phyloP scores from a whole-genome alignment of 2,888 invertebrate species.

The Capitulum mitella region DNA sequence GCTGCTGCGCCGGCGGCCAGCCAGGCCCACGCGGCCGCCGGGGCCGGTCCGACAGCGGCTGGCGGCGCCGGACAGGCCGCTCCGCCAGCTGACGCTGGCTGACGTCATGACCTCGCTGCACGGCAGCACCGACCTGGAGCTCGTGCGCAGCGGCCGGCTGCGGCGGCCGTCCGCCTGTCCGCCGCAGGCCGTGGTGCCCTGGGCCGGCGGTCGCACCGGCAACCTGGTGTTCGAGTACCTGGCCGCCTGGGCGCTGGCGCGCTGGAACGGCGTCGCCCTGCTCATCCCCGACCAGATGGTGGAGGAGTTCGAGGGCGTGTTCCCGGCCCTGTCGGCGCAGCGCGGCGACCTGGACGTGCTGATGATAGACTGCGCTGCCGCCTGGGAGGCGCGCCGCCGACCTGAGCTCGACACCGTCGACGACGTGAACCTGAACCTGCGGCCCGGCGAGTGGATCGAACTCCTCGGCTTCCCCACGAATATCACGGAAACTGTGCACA shows the following conservation, averaged over 20 bases:
- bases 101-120: not conserved
- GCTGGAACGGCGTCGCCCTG: not conserved
- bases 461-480: not conserved
- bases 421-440: not conserved
- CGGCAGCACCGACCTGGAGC: constrained; percentile 9
- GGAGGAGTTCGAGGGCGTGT: not conserved
- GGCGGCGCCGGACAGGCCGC: not conserved
- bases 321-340: not conserved
- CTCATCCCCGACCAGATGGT: not conserved
- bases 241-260: not conserved
- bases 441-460: not conserved
- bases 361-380: not conserved
- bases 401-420: not conserved
- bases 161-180: not conserved
- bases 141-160: not conserved
- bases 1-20: no score
- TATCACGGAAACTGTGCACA: not conserved
- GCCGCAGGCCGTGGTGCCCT: not conserved
- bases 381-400: not conserved
- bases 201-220: not conserved
- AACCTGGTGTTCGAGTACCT: constrained; percentile 3
- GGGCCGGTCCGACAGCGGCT: not conserved
- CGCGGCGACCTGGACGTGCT: constrained; percentile 5
- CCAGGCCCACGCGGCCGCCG: not conserved
- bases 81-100: not conserved